Conservation (phyloP, 2,113 vertebrate species). For the Aptenodytes forsteri region DNA sequence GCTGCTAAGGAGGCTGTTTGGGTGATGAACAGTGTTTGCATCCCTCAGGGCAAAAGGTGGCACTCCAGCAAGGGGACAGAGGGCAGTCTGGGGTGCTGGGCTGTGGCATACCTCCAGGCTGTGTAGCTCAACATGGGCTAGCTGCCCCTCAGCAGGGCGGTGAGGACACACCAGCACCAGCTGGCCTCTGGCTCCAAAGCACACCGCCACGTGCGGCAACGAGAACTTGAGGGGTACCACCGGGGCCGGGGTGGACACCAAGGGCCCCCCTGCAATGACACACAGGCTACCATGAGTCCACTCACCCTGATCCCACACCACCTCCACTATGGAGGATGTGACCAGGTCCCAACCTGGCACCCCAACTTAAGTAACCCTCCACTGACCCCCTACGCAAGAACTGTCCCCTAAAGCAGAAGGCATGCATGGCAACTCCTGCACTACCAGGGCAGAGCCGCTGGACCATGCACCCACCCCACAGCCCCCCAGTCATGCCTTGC, state of each 20-base stretch:
- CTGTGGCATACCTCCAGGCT: conserved; percentile 84
- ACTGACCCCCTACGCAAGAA: background rate
- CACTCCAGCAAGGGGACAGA: fast-evolving
- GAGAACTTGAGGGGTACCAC: conserved; percentile 80
- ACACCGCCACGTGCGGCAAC: conserved; percentile 75
- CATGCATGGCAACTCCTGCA: background rate
- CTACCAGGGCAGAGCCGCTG: fast-evolving
- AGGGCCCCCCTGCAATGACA: conserved; percentile 32
- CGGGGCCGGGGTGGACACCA: background rate
- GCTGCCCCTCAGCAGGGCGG: conserved; percentile 69
- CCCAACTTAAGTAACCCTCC: background rate
- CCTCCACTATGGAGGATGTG: fast-evolving
- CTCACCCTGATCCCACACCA: background rate
- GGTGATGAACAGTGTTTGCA: background rate
- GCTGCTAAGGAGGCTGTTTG: background rate
- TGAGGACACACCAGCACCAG: conserved; percentile 78
- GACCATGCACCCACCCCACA: fast-evolving
- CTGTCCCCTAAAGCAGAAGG: background rate
- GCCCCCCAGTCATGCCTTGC: too few species aligned
- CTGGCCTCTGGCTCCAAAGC: conserved; percentile 87
- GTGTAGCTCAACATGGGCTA: conserved; percentile 80
- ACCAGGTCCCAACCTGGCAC: background rate
- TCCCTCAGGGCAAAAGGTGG: background rate
- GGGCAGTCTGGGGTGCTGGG: background rate
- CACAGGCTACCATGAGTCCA: background rate